Percentiles rank a stretch among this genome's conserved stretches.
Conservation (phyloP, 2,888 invertebrate genomes). For the Tupiocoris notatus region DNA sequence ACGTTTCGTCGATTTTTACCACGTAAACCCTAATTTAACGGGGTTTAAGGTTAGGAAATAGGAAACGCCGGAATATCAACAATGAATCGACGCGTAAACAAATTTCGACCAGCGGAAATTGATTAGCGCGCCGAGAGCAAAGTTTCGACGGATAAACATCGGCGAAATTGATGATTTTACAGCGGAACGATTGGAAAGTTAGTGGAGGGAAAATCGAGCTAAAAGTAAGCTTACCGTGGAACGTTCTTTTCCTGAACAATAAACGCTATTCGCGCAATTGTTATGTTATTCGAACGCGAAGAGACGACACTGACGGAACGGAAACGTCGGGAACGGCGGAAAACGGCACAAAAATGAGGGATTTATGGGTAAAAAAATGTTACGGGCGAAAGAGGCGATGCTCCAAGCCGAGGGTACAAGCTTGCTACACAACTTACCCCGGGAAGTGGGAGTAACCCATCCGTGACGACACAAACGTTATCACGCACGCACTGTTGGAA, state of each 20-base stretch:
- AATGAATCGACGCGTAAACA: background rate
- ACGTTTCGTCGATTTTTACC: background rate
- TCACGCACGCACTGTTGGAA: conserved; percentile 22
- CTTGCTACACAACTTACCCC: conserved; percentile 44
- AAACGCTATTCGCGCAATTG: conserved; percentile 1
- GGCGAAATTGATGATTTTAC: background rate
- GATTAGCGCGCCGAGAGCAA: background rate
- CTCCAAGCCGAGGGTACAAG: conserved; percentile 46
- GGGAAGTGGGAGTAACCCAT: conserved; percentile 46
- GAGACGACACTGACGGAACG: background rate
- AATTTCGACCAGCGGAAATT: background rate
- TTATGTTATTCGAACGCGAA: conserved; percentile 7
- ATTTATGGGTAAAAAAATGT: conserved; percentile 15
- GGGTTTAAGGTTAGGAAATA: conserved; percentile 29
- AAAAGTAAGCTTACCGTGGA: conserved; percentile 45
- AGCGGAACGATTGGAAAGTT: background rate
- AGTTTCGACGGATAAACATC: background rate
- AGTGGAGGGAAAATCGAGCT: conserved; percentile 13
- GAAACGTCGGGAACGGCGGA: background rate
- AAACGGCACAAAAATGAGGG: background rate
- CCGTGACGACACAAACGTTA: conserved; percentile 35
- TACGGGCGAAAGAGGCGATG: conserved; percentile 41
- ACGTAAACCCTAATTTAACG: conserved; percentile 31
- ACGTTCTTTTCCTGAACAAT: conserved; percentile 19
- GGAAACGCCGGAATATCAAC: background rate